phyloP scores from a whole-genome alignment of 2,113 vertebrate genomes.

The Melanotaenia duboulayi region DNA sequence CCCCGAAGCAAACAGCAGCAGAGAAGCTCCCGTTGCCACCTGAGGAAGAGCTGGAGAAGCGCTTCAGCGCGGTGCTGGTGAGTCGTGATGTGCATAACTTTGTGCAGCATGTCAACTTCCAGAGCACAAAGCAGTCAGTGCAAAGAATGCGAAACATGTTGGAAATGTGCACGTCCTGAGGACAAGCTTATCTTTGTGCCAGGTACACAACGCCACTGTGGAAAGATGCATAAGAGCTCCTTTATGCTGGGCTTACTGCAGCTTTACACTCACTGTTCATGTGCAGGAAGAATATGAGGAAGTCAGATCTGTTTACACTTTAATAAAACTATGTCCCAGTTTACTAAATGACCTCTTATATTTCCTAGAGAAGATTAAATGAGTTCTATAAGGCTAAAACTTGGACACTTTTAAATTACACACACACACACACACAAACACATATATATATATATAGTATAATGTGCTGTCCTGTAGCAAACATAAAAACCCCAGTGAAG shows the following conservation, averaged over 20 bases:
- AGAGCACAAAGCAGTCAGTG: constrained; percentile 7
- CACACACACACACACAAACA: no score
- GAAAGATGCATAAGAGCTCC: constrained; percentile 50
- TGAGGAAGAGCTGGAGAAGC: constrained; percentile 87
- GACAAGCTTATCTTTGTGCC: constrained; percentile 50
- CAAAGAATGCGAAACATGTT: constrained; percentile 63
- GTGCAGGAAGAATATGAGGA: neutral
- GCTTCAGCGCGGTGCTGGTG: constrained; percentile 88
- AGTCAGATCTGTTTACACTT: constrained; percentile 23
- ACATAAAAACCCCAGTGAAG: no score
- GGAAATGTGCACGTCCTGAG: constrained; percentile 54
- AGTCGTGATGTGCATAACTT: constrained; percentile 55
- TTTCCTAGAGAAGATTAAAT: no score
- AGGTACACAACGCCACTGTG: constrained; percentile 54
- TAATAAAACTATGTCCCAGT: neutral
- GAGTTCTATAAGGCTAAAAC: no score
- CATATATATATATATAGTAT: no score
- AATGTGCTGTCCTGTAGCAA: no score
- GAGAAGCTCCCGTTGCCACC: constrained; percentile 85
- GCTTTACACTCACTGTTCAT: constrained; percentile 20
- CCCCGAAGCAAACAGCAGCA: constrained; percentile 66
- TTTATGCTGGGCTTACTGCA: constrained; percentile 59
- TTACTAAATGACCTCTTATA: neutral
- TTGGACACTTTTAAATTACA: no score
- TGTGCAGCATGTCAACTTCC: constrained; percentile 1